These are phyloP conservation scores for Nothobranchius furzeri DNA, from an alignment of 2,113 vertebrate genomes.

Conservation along the genomic window DNA sequence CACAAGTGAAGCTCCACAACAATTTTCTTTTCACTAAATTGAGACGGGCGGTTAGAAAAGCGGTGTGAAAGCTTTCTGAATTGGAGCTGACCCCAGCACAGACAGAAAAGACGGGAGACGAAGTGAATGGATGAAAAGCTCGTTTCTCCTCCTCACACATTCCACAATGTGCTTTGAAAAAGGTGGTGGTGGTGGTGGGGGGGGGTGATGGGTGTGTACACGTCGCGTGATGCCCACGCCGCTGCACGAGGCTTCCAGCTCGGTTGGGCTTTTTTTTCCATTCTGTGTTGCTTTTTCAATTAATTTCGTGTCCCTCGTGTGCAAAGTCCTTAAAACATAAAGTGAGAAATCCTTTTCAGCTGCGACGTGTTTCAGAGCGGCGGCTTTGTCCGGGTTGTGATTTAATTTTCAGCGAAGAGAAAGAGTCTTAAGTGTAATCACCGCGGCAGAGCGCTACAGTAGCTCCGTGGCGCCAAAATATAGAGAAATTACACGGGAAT, in stretches of 20 bases:
- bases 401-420: not conserved
- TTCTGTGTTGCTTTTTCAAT: constrained; percentile 9
- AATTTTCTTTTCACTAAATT: constrained; percentile 48
- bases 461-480: not conserved
- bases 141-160: constrained; percentile 26
- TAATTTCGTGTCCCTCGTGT: not conserved
- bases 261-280: not conserved
- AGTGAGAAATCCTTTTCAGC: not conserved
- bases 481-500: not conserved
- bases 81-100: constrained; percentile 31
- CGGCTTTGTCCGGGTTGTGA: not conserved
- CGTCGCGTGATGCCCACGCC: not conserved
- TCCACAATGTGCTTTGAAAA: constrained; percentile 42
- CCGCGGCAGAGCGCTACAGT: not conserved
- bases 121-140: constrained; percentile 44
- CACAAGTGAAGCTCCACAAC: constrained; percentile 44
- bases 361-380: not conserved
- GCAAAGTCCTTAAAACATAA: not conserved
- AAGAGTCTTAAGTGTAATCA: not conserved
- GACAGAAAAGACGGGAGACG: constrained; percentile 25
- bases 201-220: not conserved
- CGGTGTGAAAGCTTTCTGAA: constrained; percentile 51
- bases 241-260: not conserved
- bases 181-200: not conserved
- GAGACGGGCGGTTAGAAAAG: constrained; percentile 26